Evolutionary conservation across 2,797 vertebrate species (phyloP).

Genomic region (Sciurus vulgaris): DNA sequence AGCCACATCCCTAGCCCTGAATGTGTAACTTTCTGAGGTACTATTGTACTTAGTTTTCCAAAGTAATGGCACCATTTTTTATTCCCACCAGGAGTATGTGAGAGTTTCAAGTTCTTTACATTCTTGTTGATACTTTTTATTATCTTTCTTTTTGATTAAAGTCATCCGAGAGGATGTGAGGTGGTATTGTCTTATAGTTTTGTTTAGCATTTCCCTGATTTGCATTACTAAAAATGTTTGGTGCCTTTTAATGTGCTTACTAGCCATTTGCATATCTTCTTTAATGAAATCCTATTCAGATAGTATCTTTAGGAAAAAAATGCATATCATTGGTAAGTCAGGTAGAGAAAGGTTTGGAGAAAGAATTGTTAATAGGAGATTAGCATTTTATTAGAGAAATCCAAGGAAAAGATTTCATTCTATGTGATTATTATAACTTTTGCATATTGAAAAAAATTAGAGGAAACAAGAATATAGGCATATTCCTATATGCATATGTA

Average conservation of each 20-base stretch:
- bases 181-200: not conserved
- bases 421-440: not conserved
- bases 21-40: not conserved
- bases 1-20: too few relatives aligned
- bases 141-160: not conserved
- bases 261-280: not conserved
- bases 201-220: not conserved
- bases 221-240: not conserved
- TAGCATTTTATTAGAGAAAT: not conserved
- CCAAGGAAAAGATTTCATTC: not conserved
- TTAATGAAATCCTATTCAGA: not conserved
- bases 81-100: not conserved
- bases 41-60: not conserved
- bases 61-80: not conserved
- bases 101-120: not conserved
- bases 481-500: not conserved
- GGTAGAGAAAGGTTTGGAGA: not conserved
- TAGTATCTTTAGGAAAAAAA: constrained; percentile 1
- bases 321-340: not conserved
- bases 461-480: not conserved
- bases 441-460: not conserved
- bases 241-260: not conserved
- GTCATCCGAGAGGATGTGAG: not conserved
- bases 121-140: not conserved
- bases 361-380: not conserved